Evolutionary conservation across 92 coral and sea anemone genomes (phyloP), one percentile per base, ranked within the genome.

Genomic region (Siderastrea siderea): DNA sequence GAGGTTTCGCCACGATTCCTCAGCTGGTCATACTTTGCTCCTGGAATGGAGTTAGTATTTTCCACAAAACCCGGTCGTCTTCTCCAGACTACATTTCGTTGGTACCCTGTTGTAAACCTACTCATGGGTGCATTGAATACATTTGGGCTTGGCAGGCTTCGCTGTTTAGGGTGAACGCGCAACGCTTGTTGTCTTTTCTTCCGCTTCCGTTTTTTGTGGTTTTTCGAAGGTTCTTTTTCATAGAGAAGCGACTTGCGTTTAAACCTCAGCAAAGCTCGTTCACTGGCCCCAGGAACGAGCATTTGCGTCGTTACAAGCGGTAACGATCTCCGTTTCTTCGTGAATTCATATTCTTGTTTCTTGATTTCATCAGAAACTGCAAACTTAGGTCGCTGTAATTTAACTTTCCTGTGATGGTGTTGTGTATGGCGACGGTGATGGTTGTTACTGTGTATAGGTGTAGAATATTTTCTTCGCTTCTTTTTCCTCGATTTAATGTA

Each of bases 181-280:
- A 46, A 43, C 43, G 72, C 11, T 77, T 53, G 38, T 6, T 26
- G 70, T 49, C 69, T 62, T 16, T 67, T 76, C 69, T 67, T 77
- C 49, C 63, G 15, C 17, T 77, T 85, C 67, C 52, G 70, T 45
- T 68, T 52, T 47, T 47, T 45, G 1, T 11, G 12, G 7, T 51
- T 55, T 46, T 68, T 49, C 13, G 81, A 5, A 66, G 82, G 77
- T 49, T 47, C 55, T 43, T 58, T 54, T 6, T 60, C 81, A 0
- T 75, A 78, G 4, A 76, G 71, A 69, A 68, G 80, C 16, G 75
- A 46, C 69, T 87, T 84, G 53, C 94, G 94, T 81, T 91, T 91
- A 61, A 68, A 91, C 70, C 94, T 77, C 53, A 69, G 82, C 13
- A 91, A 78, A 44, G 77, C 86, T 46, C 78, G 87, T 53, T 91